phyloP scores from a whole-genome alignment of 2,888 invertebrate species.

The Eumacrocentrus americanus region DNA sequence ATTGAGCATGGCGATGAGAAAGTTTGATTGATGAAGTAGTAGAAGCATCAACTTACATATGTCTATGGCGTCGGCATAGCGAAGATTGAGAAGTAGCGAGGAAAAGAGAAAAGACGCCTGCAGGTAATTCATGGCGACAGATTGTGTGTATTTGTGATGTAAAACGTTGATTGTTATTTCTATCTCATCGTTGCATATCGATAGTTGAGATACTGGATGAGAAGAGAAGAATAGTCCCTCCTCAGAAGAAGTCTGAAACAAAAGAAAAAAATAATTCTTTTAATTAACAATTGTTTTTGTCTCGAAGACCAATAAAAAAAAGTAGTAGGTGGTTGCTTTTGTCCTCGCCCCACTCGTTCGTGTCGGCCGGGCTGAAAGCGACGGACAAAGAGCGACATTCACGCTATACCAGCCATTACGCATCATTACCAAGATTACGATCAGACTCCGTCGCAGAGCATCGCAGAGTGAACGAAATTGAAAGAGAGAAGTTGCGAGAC shows the following conservation, averaged over 20 bases:
- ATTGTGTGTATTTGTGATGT: conserved; percentile 47
- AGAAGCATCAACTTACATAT: conserved; percentile 56
- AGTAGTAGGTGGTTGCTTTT: conserved; percentile 19
- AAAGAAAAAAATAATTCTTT: not conserved
- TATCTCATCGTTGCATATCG: too few species aligned
- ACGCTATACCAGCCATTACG: conserved; percentile 59
- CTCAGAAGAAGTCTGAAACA: conserved; percentile 6
- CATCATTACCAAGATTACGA: conserved; percentile 62
- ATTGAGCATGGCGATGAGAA: conserved; percentile 10
- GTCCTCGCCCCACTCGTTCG: conserved; percentile 23
- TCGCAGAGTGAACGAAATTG: conserved; percentile 40
- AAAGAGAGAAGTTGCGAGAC: conserved; percentile 24
- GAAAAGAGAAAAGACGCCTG: conserved; percentile 53
- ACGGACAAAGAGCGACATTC: conserved; percentile 60
- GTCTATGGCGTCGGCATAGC: conserved; percentile 55
- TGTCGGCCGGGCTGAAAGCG: conserved; percentile 35
- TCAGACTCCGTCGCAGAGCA: conserved; percentile 43
- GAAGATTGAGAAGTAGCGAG: conserved; percentile 51
- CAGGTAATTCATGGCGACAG: conserved; percentile 58
- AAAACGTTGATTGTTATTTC: conserved; percentile 20
- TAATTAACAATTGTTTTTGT: not conserved
- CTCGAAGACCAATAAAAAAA: not conserved
- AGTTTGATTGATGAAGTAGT: conserved; percentile 16
- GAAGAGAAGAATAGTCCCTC: too few species aligned
- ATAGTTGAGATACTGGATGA: too few species aligned